Base-by-base conservation (phyloP, 2,888 invertebrate genomes). In the Xestia ashworthii region DNA sequence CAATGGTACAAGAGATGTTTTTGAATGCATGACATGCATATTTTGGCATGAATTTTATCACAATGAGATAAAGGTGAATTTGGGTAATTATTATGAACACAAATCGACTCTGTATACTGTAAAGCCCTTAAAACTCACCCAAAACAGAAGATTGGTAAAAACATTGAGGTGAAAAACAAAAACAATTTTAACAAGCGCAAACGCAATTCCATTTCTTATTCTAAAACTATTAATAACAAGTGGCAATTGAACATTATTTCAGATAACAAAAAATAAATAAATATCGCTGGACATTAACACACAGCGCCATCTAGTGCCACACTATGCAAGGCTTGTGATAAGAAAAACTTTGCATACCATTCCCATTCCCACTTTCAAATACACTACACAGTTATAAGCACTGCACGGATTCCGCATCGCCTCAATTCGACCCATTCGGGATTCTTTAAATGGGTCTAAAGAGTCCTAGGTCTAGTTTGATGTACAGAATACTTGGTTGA, bases 181-280 rank as follows among this genome's bases (percentile, higher is more conserved):
- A 48, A 60, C 0, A 16, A 14, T 6, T 41, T 14, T 14, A 32
- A 32, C 11, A 25, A 25, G 19, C 32, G 4, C 1, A 11, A 16
- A n/a, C n/a, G 1, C 11, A 58, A 25, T 38, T 16, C 5, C 3
- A 38, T 22, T 8, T 22, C 22, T 3, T 70, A 55, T 44, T 41
- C 19, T 16, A 14, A 53, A 68, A 58, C 0, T 32, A 11, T 55
- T 53, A 22, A 46, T 71, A 55, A 64, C 19, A 81, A 80, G 71
- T 72, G 46, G 81, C 81, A 74, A 84, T 76, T 80, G 75, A 86
- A 82, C 82, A 78, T 82, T 64, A 77, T 65, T 46, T 22, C 22
- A 22, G 9, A 38, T 55, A 32, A 60, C 44, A 32, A n/a, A 32
- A n/a, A n/a, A n/a, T n/a, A n/a, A n/a, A n/a, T n/a, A n/a, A n/a